phyloP scores from a whole-genome alignment of 2,888 invertebrate species.

The Scaptomyza polygonia region DNA sequence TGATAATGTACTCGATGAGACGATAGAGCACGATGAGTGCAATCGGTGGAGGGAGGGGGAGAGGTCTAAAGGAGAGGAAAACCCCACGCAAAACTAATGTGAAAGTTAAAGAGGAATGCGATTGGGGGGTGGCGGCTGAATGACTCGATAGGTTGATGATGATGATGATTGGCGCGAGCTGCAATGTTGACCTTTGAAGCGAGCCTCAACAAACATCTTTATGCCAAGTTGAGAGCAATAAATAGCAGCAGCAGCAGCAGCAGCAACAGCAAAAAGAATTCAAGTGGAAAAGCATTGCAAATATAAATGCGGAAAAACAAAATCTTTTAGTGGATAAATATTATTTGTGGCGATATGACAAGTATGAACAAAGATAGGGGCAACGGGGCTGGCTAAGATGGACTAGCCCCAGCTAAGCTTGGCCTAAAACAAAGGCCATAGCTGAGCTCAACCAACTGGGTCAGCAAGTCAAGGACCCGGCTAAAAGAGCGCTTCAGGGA shows the following conservation, averaged over 20 bases:
- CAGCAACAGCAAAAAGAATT: constrained; percentile 37
- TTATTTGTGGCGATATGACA: constrained; percentile 57
- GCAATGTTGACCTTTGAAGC: constrained; percentile 71
- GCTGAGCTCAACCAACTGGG: constrained; percentile 63
- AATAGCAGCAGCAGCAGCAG: constrained; percentile 60
- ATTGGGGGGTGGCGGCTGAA: neutral
- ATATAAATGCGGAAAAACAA: constrained; percentile 63
- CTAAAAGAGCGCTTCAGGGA: constrained; percentile 53
- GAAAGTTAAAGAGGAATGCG: constrained; percentile 53
- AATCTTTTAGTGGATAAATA: constrained; percentile 61
- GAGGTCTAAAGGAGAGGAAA: neutral
- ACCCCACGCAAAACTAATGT: constrained; percentile 72
- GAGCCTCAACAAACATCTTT: constrained; percentile 66
- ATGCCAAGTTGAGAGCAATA: constrained; percentile 67
- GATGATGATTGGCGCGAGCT: constrained; percentile 68
- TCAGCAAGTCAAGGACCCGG: constrained; percentile 78
- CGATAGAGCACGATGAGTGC: constrained; percentile 72
- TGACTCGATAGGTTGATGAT: constrained; percentile 43
- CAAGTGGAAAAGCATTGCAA: constrained; percentile 69
- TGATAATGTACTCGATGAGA: constrained; percentile 66
- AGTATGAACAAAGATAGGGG: constrained; percentile 22
- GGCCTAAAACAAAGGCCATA: constrained; percentile 59
- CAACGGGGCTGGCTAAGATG: constrained; percentile 7
- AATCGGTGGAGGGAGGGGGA: constrained; percentile 14
- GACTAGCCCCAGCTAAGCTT: constrained; percentile 18